Base-by-base conservation (phyloP, 2,797 vertebrate species). In the Urocyon cinereoargenteus region DNA sequence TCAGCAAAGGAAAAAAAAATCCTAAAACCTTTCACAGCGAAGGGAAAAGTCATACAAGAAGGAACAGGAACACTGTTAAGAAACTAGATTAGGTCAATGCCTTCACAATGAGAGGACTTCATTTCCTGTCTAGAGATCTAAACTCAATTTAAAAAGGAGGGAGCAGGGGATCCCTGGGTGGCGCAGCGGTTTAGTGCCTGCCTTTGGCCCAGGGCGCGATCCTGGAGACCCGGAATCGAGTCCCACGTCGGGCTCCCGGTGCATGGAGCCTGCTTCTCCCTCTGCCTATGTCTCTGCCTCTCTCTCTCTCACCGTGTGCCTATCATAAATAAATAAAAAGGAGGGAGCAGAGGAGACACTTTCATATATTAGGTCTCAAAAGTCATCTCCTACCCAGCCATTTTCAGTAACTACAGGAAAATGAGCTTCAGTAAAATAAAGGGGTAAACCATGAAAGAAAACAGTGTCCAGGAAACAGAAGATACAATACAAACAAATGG, bases 381-480 rank as follows among this genome's bases (percentile, higher is more conserved):
- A 75, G 31, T 78, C 40, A 64, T 53, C 79, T 86, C n/a, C 53
- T 90, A 59, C 24, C 19, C 34, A 51, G 31, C 40, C n/a, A 62
- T 68, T 89, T 83, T 75, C 34, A 94, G 26, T 55, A 84, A 87
- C 64, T 66, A 83, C 18, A 90, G 53, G 51, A 85, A 91, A 89
- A 88, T 7, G 14, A 75, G 28, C 34, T 55, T 68, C 49, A 78
- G 7, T 34, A 84, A 88, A 94, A 75, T 34, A 84, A 64, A 77
- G 21, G 3, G 6, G 8, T 90, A 90, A 96, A 59, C 49, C 55
- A 75, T 82, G 61, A 70, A 66, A 79, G 22, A n/a, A 90, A 72
- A 55, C 22, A 82, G 9, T 31, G n/a, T 40, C 51, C 22, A 87
- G 75, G 21, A 91, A 86, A 88, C 5, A 66, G 11, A 61, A 73